Evolutionary conservation across 2,888 invertebrate species (phyloP), one percentile per base, ranked within the genome.

Genomic region (Drosophila mimica): DNA sequence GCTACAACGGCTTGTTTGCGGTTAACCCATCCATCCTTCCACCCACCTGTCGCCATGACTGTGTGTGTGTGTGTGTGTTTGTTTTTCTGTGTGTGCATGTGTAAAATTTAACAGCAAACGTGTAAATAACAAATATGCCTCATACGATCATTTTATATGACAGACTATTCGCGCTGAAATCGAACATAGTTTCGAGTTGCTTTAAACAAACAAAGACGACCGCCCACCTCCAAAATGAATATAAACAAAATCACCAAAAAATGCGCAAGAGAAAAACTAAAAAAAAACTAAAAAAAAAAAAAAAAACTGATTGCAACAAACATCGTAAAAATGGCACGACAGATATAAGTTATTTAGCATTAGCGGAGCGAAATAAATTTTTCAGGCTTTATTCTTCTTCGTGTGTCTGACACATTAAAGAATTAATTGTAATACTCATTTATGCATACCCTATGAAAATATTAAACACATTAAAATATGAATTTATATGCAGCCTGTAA

Each of bases 291-390:
- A 53, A 43, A 36, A 31, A 36, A 38, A 48, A 49, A n/a, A 30
- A 61, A 65, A 57, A 28, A 58, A 48, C 25, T 31, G 60, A 69
- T 49, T 88, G 87, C 87, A 88, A 61, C 89, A 88, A 83, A 83
- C 83, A 84, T 79, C 54, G 63, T 58, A 63, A 33, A 74, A 85
- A 84, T 84, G 74, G 52, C 76, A 67, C 58, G 61, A 63, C 60
- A 64, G 40, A 73, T 65, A 79, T 75, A 82, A 79, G 77, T 87
- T 86, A 84, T 85, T 85, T 79, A 73, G 79, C 75, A 81, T 87
- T 80, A 89, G 78, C 79, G 82, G 87, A 68, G 70, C 73, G 65
- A 82, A 76, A 80, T 87, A 87, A 89, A 85, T 79, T 82, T 78
- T 85, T 80, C 78, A 74, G 80, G 76, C 84, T 79, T 79, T 76